phyloP scores from a whole-genome alignment of 2,888 invertebrate genomes.

The Diaprepes abbreviatus region DNA sequence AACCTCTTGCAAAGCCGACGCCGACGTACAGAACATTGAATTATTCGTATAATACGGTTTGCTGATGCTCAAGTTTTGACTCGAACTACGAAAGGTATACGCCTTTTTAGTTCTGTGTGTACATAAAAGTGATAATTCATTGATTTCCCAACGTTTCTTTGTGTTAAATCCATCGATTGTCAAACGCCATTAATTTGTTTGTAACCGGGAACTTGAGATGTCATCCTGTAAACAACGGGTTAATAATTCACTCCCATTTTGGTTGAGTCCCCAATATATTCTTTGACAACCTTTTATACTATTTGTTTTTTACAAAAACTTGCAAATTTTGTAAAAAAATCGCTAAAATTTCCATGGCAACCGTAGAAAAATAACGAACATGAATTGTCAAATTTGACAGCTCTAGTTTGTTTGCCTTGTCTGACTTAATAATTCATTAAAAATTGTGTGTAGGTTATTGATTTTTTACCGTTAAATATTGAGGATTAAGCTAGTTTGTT shows the following conservation, averaged over 20 bases:
- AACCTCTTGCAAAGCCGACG: slow-evolving; percentile 72
- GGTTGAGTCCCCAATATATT: slow-evolving; percentile 9
- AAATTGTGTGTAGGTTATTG: slow-evolving; percentile 28
- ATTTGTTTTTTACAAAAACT: slow-evolving; percentile 36
- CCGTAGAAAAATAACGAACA: slow-evolving; percentile 23
- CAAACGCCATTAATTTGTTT: slow-evolving; percentile 70
- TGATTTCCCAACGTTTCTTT: slow-evolving; percentile 66
- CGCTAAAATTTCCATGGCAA: slow-evolving; percentile 28
- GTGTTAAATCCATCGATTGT: slow-evolving; percentile 69
- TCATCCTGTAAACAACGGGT: slow-evolving; percentile 65
- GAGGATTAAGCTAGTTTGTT: background rate
- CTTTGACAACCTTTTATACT: slow-evolving; percentile 10
- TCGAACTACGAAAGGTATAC: slow-evolving; percentile 63
- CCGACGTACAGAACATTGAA: slow-evolving; percentile 71
- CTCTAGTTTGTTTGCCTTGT: slow-evolving; percentile 33
- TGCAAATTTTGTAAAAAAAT: slow-evolving; percentile 19
- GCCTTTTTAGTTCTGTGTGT: slow-evolving; percentile 29
- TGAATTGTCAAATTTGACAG: slow-evolving; percentile 26
- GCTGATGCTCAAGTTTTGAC: slow-evolving; percentile 62
- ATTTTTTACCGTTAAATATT: slow-evolving; percentile 25
- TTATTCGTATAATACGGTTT: slow-evolving; percentile 67
- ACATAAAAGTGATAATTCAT: slow-evolving; percentile 30
- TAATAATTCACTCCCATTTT: slow-evolving; percentile 52
- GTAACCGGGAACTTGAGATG: slow-evolving; percentile 67
- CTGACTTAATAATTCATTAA: slow-evolving; percentile 23